Evolutionary conservation across 2,113 vertebrate genomes (phyloP).

Genomic region (Sialia sialis): DNA sequence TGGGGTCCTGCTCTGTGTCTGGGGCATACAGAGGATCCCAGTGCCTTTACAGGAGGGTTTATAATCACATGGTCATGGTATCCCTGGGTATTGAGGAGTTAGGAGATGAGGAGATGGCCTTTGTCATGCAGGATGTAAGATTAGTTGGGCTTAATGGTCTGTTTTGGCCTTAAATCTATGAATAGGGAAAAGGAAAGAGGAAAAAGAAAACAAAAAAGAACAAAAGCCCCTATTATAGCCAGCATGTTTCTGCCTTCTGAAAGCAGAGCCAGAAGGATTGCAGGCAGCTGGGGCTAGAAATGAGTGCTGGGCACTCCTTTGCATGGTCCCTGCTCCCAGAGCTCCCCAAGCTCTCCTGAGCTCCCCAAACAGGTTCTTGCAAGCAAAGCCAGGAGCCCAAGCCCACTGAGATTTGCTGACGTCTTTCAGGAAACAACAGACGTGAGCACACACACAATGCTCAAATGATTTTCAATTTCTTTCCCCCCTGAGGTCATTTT

Average conservation of each 20-base stretch:
- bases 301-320: not conserved
- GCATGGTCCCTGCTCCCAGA: not conserved
- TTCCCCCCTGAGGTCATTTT: not conserved
- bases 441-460: not conserved
- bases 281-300: not conserved
- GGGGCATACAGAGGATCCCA: not conserved
- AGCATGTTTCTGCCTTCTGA: not conserved
- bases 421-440: not conserved
- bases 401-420: not conserved
- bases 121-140: conserved; percentile 26
- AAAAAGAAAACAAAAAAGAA: not conserved
- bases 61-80: not conserved
- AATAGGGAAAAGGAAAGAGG: not conserved
- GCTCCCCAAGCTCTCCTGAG: not conserved
- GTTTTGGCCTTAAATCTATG: not conserved
- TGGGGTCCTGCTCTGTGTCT: not conserved
- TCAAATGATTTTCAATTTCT: not conserved
- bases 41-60: not conserved
- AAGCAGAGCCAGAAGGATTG: not conserved
- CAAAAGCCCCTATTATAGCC: not conserved
- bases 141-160: conserved; percentile 20
- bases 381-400: not conserved
- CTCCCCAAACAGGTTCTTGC: not conserved
- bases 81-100: not conserved
- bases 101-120: not conserved